Evolutionary conservation across 2,888 invertebrate species (phyloP), one percentile per base, ranked within the genome.

Genomic region (Drosophila merina): DNA sequence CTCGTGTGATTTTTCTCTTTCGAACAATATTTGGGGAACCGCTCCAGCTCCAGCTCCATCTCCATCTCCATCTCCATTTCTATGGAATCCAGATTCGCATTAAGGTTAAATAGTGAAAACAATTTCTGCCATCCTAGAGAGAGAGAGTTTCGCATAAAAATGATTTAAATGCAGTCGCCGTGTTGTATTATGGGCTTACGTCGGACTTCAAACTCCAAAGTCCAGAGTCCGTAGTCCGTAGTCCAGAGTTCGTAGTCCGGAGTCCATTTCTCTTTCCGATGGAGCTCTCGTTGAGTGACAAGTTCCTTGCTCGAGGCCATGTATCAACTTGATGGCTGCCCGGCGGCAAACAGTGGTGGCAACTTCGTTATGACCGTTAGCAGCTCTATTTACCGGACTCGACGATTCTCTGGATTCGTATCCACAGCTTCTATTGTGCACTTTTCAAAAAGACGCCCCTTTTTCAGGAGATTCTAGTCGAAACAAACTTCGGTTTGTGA

Each of bases 321-420:
- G 76, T 72, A 76, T 81, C 82, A 81, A 77, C 54, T 79, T 76
- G 81, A 76, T 66, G 72, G 74, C 56, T 42, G 72, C 47, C 75
- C 63, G 57, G 56, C 49, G 64, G 66, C 60, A 69, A 45, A 54
- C 52, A 60, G 47, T 31, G 57, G 67, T 58, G 38, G 57, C 75
- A 77, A 77, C 77, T 83, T 80, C 66, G 77, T 83, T 80, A 77
- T 74, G 76, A 69, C 77, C 80, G 75, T 81, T 75, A 75, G 82
- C 77, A 64, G 77, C 83, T 64, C 64, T 64, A 64, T 64, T 64
- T 67, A 55, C 67, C 66, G n/a, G 49, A 56, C 20, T 7, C 38
- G n/a, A 38, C 38, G 38, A n/a, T 12, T 12, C 40, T 14, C 8
- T 10, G 33, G 33, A 33, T 8, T 10, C 33, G 33, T 10, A 45